phyloP scores from a whole-genome alignment of 2,113 vertebrate species.

The Panthera leo region DNA sequence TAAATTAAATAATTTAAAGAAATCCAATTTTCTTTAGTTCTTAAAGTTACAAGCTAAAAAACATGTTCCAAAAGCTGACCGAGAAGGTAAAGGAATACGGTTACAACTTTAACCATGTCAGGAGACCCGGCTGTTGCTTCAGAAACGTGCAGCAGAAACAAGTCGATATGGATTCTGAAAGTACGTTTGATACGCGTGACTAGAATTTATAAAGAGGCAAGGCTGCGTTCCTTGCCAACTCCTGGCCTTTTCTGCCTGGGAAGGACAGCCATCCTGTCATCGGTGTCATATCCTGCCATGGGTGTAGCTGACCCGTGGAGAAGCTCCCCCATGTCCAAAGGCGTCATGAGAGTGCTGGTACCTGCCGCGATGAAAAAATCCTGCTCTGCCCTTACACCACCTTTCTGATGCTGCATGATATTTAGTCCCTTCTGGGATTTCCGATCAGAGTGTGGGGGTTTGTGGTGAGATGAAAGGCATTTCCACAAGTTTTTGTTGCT shows the following conservation, averaged over 20 bases:
- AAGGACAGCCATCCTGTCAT: neutral
- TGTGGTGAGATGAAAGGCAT: conserved; percentile 64
- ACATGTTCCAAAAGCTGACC: conserved; percentile 6
- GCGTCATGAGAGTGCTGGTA: conserved; percentile 29
- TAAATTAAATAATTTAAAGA: neutral
- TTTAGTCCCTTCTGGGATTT: conserved; percentile 69
- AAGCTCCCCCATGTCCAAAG: neutral
- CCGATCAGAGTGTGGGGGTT: conserved; percentile 43
- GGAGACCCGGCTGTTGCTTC: neutral
- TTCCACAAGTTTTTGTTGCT: conserved; percentile 53
- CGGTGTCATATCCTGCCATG: neutral
- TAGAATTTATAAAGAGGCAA: neutral
- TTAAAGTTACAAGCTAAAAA: conserved; percentile 22
- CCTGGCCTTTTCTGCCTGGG: neutral
- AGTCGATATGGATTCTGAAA: neutral
- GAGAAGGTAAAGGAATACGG: conserved; percentile 23
- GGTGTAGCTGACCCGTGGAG: neutral
- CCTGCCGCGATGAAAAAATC: neutral
- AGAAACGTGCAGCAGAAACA: neutral
- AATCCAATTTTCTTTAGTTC: neutral
- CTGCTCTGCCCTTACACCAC: neutral
- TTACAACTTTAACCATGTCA: neutral
- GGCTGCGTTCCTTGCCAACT: neutral
- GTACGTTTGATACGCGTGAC: neutral
- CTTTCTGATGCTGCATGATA: conserved; percentile 53